Conservation (phyloP, 2,113 vertebrate genomes). For the Tapirus terrestris region DNA sequence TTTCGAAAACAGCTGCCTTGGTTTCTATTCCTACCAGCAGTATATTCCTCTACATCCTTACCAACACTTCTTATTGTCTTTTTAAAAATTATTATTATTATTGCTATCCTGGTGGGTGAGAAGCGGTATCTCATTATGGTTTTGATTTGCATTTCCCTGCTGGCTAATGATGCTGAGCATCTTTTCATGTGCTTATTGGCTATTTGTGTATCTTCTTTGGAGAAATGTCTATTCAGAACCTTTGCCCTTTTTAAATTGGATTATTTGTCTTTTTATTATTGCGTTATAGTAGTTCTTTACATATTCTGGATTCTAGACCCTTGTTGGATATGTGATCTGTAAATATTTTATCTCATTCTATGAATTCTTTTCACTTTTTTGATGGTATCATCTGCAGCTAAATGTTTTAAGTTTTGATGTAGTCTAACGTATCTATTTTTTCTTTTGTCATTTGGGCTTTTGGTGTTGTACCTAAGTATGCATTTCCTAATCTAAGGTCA, state of each 20-base stretch:
- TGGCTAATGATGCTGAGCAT: not conserved
- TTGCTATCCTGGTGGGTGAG: not conserved
- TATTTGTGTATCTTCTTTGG: not conserved
- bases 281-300: not conserved
- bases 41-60: not conserved
- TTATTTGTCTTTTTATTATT: not conserved
- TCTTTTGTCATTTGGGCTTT: not conserved
- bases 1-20: not conserved
- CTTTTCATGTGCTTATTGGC: not conserved
- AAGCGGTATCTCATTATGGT: not conserved
- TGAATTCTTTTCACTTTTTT: not conserved
- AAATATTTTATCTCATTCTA: slow-evolving; percentile 4
- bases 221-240: not conserved
- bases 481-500: not conserved
- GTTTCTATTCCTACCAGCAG: not conserved
- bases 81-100: not conserved
- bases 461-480: not conserved
- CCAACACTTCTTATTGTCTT: not conserved
- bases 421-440: not conserved
- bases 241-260: not conserved
- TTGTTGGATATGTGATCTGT: not conserved
- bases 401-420: not conserved
- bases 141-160: not conserved
- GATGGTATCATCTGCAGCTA: not conserved
- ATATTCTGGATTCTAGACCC: not conserved